Conservation (phyloP, 2,797 vertebrate genomes). For the Columba guinea region DNA sequence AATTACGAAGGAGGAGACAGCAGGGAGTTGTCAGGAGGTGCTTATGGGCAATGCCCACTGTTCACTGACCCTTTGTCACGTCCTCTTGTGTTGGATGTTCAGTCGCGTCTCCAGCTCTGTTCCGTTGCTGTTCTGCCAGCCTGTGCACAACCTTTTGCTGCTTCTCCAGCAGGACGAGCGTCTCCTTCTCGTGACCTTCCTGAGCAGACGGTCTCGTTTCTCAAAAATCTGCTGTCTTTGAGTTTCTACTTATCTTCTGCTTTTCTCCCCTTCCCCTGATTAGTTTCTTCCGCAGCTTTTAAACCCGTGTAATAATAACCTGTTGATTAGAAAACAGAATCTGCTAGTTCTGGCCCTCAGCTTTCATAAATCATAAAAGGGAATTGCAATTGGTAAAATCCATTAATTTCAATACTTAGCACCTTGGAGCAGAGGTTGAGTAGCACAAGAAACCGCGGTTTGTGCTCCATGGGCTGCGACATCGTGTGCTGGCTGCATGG, state of each 20-base stretch:
- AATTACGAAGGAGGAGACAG: background rate
- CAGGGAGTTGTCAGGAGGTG: background rate
- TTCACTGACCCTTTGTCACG: background rate
- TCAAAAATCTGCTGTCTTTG: background rate
- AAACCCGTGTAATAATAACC: background rate
- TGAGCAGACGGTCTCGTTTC: background rate
- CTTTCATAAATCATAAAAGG: background rate
- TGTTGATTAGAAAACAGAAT: background rate
- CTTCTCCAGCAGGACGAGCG: background rate
- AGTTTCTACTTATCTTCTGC: accelerated
- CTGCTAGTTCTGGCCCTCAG: background rate
- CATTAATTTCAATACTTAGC: accelerated
- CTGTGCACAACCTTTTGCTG: background rate
- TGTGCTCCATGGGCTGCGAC: background rate
- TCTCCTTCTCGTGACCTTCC: background rate
- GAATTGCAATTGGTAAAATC: background rate
- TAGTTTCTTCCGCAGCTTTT: background rate
- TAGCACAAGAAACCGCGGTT: background rate
- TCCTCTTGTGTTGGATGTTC: background rate
- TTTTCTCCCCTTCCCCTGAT: background rate
- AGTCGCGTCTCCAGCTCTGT: background rate
- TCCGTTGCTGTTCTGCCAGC: background rate
- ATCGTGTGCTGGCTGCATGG: accelerated
- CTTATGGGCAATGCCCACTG: accelerated
- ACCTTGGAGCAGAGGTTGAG: background rate